Evolutionary conservation across 2,888 invertebrate genomes (phyloP).

Genomic region (Gisinianus flammeolus): DNA sequence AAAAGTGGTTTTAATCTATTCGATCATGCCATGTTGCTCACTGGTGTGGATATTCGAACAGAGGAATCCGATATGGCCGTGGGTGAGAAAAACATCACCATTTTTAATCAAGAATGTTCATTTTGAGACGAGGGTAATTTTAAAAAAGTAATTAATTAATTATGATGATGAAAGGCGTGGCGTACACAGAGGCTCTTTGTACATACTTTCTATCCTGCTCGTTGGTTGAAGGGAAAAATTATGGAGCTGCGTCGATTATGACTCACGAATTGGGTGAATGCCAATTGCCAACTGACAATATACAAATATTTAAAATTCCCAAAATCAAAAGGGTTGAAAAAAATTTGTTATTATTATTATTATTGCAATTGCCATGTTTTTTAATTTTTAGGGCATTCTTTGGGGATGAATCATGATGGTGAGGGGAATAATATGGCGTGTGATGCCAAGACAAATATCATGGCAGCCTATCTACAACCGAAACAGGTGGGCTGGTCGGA

Average conservation of each 20-base stretch:
- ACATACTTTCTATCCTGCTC: not conserved
- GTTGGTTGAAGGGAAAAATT: not conserved
- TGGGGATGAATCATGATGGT: constrained; percentile 49
- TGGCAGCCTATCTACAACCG: constrained; percentile 41
- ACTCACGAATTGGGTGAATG: too few relatives aligned
- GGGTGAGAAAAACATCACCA: not conserved
- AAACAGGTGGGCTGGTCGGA: constrained; percentile 45
- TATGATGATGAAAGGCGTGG: not conserved
- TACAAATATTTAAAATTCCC: too few relatives aligned
- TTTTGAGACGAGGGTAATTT: not conserved
- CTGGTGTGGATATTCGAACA: not conserved
- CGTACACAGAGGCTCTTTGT: not conserved
- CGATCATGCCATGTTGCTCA: constrained; percentile 4
- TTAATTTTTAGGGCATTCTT: constrained; percentile 12
- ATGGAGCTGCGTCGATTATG: not conserved
- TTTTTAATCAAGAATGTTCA: not conserved
- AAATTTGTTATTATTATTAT: too few relatives aligned
- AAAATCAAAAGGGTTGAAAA: too few relatives aligned
- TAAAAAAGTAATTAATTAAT: not conserved
- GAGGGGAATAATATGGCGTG: constrained; percentile 43
- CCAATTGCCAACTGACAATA: too few relatives aligned
- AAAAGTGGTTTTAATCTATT: too few relatives aligned
- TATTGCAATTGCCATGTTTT: too few relatives aligned
- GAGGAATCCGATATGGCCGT: not conserved
- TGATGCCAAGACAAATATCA: constrained; percentile 32